phyloP scores from a whole-genome alignment of 1,140 invertebrate genomes.

The Ceratoteleas bidentatus region DNA sequence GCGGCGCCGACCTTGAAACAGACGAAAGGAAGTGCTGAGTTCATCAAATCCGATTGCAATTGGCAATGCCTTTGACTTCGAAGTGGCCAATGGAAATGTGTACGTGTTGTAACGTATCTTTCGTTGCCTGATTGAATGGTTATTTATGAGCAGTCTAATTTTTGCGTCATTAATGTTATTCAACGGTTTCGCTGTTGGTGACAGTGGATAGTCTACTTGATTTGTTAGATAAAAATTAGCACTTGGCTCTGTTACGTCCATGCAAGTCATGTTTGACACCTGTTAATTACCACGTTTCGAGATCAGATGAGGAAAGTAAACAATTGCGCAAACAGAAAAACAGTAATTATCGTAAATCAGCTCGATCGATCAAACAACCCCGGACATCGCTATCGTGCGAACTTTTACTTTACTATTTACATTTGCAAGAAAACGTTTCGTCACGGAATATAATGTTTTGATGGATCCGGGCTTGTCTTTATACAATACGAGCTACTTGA shows the following conservation, averaged over 20 bases:
- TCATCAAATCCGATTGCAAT: slow-evolving; percentile 5
- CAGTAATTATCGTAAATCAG: slow-evolving; percentile 16
- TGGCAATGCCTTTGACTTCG: background rate
- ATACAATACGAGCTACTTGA: slow-evolving; percentile 21
- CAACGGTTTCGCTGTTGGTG: no score
- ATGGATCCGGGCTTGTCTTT: slow-evolving; percentile 5
- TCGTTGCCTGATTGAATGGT: background rate
- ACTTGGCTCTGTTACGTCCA: background rate
- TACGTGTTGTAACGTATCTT: slow-evolving; percentile 1
- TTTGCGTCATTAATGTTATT: background rate
- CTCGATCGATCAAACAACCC: slow-evolving; percentile 2
- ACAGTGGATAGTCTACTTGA: no score
- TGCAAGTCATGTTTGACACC: slow-evolving; percentile 14
- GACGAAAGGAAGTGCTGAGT: slow-evolving; percentile 12
- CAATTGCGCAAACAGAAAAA: slow-evolving; percentile 35
- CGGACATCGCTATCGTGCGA: slow-evolving; percentile 7
- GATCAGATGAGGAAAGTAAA: slow-evolving; percentile 25
- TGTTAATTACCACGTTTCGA: slow-evolving; percentile 20
- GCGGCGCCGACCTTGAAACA: slow-evolving; percentile 5
- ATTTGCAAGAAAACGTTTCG: slow-evolving; percentile 23
- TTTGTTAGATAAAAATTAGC: background rate
- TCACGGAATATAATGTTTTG: slow-evolving; percentile 23
- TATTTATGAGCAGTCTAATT: slow-evolving; percentile 2
- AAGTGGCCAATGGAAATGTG: background rate
- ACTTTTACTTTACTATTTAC: slow-evolving; percentile 18